A percentile compares a stretch with the other conserved stretches of the same genome.
Conservation (phyloP, 1,140 invertebrate genomes). For the Papilio aristodemus region DNA sequence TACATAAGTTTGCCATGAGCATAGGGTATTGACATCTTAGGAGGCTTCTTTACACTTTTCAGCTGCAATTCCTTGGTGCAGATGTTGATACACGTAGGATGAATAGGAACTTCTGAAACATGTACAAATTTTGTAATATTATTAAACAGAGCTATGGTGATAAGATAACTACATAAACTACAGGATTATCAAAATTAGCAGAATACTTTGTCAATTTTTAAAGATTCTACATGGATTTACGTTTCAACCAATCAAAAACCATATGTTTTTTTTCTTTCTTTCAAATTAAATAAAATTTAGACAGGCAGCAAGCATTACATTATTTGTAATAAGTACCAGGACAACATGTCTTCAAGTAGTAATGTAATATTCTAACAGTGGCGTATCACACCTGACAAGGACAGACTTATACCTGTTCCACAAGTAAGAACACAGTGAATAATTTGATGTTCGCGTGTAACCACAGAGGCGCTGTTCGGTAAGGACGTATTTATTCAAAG, state of each 20-base stretch:
- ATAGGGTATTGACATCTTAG: conserved; percentile 51
- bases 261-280: not conserved
- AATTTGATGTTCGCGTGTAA: not conserved
- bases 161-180: no score
- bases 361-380: conserved; percentile 40
- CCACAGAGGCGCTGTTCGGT: not conserved
- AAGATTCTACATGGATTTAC: no score
- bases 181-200: no score
- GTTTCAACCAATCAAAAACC: no score
- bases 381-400: conserved; percentile 31
- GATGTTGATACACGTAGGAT: conserved; percentile 67
- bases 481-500: not conserved
- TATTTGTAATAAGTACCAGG: conserved; percentile 72
- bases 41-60: conserved; percentile 47
- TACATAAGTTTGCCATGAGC: conserved; percentile 70
- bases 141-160: not conserved
- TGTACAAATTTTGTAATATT: conserved; percentile 5
- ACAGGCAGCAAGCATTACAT: conserved; percentile 57
- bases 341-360: conserved; percentile 40
- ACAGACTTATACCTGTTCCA: not conserved
- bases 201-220: no score
- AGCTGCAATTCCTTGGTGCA: conserved; percentile 63
- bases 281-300: not conserved
- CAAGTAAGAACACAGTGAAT: not conserved
- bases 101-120: conserved; percentile 54